phyloP scores from a whole-genome alignment of 1,140 invertebrate genomes.

The Octopus sinensis region DNA sequence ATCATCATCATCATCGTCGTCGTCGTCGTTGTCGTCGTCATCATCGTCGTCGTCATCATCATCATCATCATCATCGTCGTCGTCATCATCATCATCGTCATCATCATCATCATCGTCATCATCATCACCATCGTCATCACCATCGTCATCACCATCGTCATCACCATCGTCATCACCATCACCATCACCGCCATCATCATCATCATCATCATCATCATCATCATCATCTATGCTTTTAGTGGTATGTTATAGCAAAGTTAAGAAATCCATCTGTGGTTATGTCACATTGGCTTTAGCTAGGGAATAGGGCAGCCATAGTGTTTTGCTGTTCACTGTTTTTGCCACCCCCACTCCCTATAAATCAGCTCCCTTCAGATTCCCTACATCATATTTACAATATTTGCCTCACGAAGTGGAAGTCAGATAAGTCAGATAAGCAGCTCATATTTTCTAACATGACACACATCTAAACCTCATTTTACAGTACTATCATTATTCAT shows the following conservation, averaged over 20 bases:
- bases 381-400: no score
- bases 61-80: background rate
- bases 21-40: conserved; percentile 16
- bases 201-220: conserved; percentile 14
- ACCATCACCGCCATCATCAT: conserved; percentile 14
- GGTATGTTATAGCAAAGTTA: no score
- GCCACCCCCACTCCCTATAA: background rate
- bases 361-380: no score
- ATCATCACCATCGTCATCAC: conserved; percentile 17
- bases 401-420: no score
- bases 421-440: no score
- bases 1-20: conserved; percentile 17
- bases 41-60: conserved; percentile 16
- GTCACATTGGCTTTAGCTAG: background rate
- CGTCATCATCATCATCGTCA: conserved; percentile 21
- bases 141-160: background rate
- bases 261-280: conserved; percentile 4
- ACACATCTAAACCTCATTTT: no score
- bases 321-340: background rate
- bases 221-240: background rate
- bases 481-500: no score
- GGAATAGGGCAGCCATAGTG: no score
- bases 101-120: conserved; percentile 17
- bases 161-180: background rate
- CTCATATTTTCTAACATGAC: no score